phyloP scores from a whole-genome alignment of 2,888 invertebrate genomes.

The Drosophila setosimentum region DNA sequence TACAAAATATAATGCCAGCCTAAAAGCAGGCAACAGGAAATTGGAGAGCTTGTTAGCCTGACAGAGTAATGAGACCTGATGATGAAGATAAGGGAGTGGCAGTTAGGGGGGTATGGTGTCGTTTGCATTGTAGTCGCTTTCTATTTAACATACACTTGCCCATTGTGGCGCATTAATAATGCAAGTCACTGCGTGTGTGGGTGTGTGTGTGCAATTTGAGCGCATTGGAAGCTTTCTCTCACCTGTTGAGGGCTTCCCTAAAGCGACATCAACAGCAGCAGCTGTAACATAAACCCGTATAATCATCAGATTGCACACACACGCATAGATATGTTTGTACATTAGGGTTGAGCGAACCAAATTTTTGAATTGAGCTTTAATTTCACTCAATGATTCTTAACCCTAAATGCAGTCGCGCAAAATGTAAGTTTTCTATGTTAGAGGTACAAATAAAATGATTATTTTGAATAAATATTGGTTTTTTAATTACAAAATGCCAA shows the following conservation, averaged over 20 bases:
- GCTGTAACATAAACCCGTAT: constrained; percentile 16
- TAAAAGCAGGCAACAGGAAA: constrained; percentile 53
- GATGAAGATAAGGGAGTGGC: not conserved
- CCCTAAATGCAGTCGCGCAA: not conserved
- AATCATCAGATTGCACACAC: constrained; percentile 31
- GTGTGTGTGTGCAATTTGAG: not conserved
- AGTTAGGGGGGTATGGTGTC: constrained; percentile 11
- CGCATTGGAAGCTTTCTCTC: constrained; percentile 19
- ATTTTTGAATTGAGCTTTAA: not conserved
- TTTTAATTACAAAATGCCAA: not conserved
- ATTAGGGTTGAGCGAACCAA: not conserved
- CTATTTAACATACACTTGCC: constrained; percentile 72
- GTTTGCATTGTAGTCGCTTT: constrained; percentile 61
- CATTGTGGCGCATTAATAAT: constrained; percentile 59
- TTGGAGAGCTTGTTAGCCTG: constrained; percentile 25
- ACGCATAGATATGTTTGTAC: not conserved
- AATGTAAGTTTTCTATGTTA: not conserved
- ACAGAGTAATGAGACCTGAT: not conserved
- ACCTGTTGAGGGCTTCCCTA: constrained; percentile 57
- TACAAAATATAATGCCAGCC: constrained; percentile 37
- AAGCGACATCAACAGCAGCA: constrained; percentile 7
- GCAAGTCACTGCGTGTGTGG: constrained; percentile 19
- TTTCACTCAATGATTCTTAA: not conserved
- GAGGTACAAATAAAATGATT: not conserved
- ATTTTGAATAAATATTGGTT: not conserved